phyloP scores from a whole-genome alignment of 1,140 invertebrate species.

The Drosophila pallidifrons region DNA sequence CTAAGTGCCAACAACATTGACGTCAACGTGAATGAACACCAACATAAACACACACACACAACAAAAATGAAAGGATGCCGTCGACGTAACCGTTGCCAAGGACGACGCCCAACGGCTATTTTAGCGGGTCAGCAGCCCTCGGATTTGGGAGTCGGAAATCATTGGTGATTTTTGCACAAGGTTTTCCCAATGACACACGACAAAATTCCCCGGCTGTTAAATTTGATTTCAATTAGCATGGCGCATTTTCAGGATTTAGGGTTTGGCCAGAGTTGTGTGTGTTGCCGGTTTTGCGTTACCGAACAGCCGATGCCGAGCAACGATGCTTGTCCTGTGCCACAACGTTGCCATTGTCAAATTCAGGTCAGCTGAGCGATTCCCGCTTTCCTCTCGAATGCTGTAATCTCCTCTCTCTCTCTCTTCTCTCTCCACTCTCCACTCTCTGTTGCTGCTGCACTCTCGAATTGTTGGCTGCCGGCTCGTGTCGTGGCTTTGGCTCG shows the following conservation, averaged over 20 bases:
- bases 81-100: slow-evolving; percentile 3
- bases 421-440: no score
- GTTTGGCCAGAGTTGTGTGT: not conserved
- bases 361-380: slow-evolving; percentile 62
- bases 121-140: slow-evolving; percentile 6
- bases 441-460: no score
- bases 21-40: slow-evolving; percentile 37
- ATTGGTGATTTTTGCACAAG: slow-evolving; percentile 1
- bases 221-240: slow-evolving; percentile 76
- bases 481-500: slow-evolving; percentile 22
- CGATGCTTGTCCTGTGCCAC: slow-evolving; percentile 1
- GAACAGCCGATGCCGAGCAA: no score
- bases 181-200: slow-evolving; percentile 17
- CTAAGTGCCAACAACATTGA: slow-evolving; percentile 1
- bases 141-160: no score
- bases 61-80: not conserved
- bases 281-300: slow-evolving; percentile 10
- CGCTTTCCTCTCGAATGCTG: not conserved
- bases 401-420: no score
- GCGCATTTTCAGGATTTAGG: slow-evolving; percentile 3
- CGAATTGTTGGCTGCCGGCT: slow-evolving; percentile 11
- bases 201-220: slow-evolving; percentile 38
- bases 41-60: not conserved
- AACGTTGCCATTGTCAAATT: slow-evolving; percentile 47
- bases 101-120: slow-evolving; percentile 39